Base-by-base conservation (phyloP, 2,888 invertebrate genomes). In the Fabriciana adippe region DNA sequence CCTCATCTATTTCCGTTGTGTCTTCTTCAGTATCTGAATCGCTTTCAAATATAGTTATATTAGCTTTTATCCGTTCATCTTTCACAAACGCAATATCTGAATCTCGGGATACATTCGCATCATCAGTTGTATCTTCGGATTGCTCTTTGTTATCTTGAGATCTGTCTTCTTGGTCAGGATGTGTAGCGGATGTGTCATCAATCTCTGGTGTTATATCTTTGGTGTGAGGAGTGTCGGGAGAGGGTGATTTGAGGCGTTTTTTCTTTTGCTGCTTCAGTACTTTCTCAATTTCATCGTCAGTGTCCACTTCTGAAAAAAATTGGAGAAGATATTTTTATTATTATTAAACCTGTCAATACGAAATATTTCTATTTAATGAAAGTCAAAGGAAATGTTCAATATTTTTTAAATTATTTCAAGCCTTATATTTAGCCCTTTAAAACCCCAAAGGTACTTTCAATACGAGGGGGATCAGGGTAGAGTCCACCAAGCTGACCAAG, bases 211-310 rank as follows among this genome's bases (percentile, higher is more conserved):
- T 11, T 11, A 41, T 41, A 11, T 41, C 35, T 41, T 5, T 26
- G 26, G 35, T 41, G 35, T 67, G 60, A 59, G 35, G 16, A 31
- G 59, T 26, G 2, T 54, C 71, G 8, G 56, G 45, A 0, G 67
- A 61, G 15, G 63, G 56, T 6, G 57, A 53, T 47, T 47, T 56
- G 2, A 54, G 13, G n/a, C 56, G 56, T 21, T 18, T 55, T 54
- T 77, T 62, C 69, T 79, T 70, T 83, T 83, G 72, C 15, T 82
- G 78, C 60, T 77, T 79, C 2, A 87, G 66, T 1, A 88, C 93
- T 83, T 84, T 89, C 75, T 94, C 92, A 60, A 95, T 93, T 80
- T 94, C 94, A 73, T 95, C 95, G 74, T 95, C 95, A 0, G 95
- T 95, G 79, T 95, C 75, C 6, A 47, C 61, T 15, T 73, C 75